Evolutionary conservation across 2,888 invertebrate species (phyloP).

Genomic region (Spodoptera littoralis): DNA sequence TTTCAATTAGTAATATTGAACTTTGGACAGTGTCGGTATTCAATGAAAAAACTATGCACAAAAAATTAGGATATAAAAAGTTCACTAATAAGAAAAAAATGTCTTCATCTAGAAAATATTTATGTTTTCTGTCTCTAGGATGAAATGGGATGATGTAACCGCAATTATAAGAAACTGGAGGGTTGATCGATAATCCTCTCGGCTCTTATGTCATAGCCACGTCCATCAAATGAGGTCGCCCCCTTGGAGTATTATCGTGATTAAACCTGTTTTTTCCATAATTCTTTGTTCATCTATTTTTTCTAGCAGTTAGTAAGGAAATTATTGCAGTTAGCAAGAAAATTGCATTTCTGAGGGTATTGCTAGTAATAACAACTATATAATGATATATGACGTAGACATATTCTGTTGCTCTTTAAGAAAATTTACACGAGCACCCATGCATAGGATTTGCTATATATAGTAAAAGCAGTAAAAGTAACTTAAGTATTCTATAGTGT

Average conservation of each 20-base stretch:
- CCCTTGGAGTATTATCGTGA: slow-evolving; percentile 25
- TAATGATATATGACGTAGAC: too few relatives aligned
- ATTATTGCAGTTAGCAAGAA: background rate
- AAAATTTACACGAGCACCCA: too few relatives aligned
- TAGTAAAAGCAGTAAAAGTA: too few relatives aligned
- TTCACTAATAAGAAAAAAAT: slow-evolving; percentile 21
- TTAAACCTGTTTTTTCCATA: slow-evolving; percentile 30
- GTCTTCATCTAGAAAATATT: slow-evolving; percentile 14
- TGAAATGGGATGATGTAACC: slow-evolving; percentile 33
- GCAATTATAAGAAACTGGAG: slow-evolving; percentile 30
- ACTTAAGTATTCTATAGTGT: too few relatives aligned
- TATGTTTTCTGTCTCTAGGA: slow-evolving; percentile 25
- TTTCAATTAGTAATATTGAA: too few relatives aligned
- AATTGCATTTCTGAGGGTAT: too few relatives aligned
- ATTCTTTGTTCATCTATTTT: background rate
- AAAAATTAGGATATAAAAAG: too few relatives aligned
- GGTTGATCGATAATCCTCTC: slow-evolving; percentile 44
- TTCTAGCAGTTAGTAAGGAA: slow-evolving; percentile 1
- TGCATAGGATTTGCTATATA: too few relatives aligned
- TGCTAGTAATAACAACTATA: too few relatives aligned
- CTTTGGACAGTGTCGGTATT: too few relatives aligned
- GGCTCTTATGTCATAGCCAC: slow-evolving; percentile 24
- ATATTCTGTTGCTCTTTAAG: too few relatives aligned
- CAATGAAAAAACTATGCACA: too few relatives aligned
- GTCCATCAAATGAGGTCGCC: slow-evolving; percentile 22